Evolutionary conservation across 1,140 invertebrate genomes (phyloP).

Genomic region (Parapsyche elsis): DNA sequence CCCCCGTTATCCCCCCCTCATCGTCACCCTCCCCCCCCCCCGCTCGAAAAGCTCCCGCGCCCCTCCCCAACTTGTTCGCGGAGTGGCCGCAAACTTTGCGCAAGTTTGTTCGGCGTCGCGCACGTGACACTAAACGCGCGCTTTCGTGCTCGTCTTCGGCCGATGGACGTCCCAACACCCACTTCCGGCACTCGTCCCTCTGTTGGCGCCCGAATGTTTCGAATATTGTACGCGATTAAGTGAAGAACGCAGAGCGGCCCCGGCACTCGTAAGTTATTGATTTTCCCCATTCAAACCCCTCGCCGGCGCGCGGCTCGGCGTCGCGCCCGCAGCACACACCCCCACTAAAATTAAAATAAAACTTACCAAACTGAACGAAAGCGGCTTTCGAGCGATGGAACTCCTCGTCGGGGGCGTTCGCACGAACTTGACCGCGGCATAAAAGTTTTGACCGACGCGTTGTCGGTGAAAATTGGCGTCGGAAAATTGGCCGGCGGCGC

Average conservation of each 20-base stretch:
- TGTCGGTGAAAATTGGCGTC: not conserved
- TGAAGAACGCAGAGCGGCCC: conserved; percentile 55
- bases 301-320: conserved; percentile 63
- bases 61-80: conserved; percentile 65
- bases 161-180: not conserved
- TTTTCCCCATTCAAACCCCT: conserved; percentile 68
- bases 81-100: conserved; percentile 66
- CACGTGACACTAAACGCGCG: conserved; percentile 64
- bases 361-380: not conserved
- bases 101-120: conserved; percentile 64
- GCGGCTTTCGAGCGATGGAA: too few species aligned
- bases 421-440: too few species aligned
- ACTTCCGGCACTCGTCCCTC: conserved; percentile 54
- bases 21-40: conserved; percentile 45
- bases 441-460: not conserved
- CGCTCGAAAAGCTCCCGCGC: conserved; percentile 17
- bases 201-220: conserved; percentile 6
- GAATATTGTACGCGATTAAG: conserved; percentile 45
- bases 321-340: conserved; percentile 53
- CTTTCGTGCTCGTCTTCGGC: conserved; percentile 52
- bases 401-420: too few species aligned
- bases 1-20: conserved; percentile 41
- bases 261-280: conserved; percentile 69
- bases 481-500: conserved; percentile 57
- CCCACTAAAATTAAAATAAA: not conserved